Evolutionary conservation across 2,113 vertebrate genomes (phyloP).

Genomic region (Albula glossodonta): DNA sequence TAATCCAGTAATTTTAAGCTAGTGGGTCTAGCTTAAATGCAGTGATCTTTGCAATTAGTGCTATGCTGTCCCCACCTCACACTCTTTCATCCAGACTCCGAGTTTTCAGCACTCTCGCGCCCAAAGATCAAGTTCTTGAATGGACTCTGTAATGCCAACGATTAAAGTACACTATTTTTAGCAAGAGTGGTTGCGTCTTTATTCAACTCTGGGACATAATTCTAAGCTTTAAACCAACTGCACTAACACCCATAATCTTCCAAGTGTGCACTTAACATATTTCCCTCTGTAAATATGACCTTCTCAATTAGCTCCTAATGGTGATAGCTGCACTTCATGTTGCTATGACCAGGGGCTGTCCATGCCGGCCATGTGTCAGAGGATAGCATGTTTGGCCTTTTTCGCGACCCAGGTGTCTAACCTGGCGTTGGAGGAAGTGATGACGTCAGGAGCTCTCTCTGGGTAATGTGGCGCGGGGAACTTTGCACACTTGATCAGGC

Average conservation of each 20-base stretch:
- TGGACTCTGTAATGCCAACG: not conserved
- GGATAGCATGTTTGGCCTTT: not conserved
- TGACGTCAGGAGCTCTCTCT: constrained; percentile 15
- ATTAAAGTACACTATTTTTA: not conserved
- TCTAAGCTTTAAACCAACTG: not conserved
- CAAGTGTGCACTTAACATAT: too few relatives aligned
- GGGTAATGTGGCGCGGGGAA: not conserved
- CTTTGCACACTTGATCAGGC: constrained; percentile 6
- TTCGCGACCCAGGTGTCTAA: not conserved
- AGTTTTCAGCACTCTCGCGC: not conserved
- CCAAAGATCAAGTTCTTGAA: not conserved
- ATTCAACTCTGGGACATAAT: not conserved
- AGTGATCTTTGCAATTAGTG: not conserved
- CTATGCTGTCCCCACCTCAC: not conserved
- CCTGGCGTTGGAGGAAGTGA: not conserved
- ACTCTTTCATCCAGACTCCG: not conserved
- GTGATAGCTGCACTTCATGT: not conserved
- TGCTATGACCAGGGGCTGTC: not conserved
- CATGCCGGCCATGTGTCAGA: not conserved
- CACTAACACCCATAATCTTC: not conserved
- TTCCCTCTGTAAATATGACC: too few relatives aligned
- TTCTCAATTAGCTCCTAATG: not conserved
- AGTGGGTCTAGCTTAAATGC: not conserved
- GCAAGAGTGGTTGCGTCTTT: too few relatives aligned
- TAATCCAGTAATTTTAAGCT: too few relatives aligned